Evolutionary conservation across 2,113 vertebrate genomes (phyloP).

Genomic region (Bos indicus): DNA sequence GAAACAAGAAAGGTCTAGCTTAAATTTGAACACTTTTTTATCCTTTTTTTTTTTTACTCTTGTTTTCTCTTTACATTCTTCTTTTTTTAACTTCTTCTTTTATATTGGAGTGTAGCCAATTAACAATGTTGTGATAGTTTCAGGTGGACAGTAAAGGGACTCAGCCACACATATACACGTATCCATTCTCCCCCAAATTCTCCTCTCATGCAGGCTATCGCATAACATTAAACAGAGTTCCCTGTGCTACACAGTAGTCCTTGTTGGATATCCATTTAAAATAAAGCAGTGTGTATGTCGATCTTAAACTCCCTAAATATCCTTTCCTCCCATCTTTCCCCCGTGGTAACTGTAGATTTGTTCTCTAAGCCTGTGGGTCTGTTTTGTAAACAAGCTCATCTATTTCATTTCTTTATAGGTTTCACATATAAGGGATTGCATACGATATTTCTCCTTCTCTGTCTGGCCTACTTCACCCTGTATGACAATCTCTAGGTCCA

Average conservation of each 20-base stretch:
- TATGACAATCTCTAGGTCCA: not conserved
- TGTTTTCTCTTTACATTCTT: not conserved
- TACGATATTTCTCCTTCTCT: not conserved
- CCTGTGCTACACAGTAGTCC: not conserved
- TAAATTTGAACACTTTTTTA: not conserved
- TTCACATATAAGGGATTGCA: not conserved
- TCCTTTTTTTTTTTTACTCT: too few species aligned
- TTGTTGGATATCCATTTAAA: not conserved
- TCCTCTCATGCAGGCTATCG: not conserved
- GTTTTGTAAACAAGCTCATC: not conserved
- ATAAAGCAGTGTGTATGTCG: not conserved
- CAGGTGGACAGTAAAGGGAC: not conserved
- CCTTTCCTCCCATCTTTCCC: not conserved
- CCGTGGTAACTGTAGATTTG: not conserved
- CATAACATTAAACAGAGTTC: not conserved
- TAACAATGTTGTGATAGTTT: not conserved
- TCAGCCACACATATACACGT: not conserved
- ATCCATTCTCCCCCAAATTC: not conserved
- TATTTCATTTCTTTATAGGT: not conserved
- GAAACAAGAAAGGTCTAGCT: not conserved
- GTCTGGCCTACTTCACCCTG: not conserved
- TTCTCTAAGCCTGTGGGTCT: not conserved
- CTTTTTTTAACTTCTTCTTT: not conserved
- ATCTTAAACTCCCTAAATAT: not conserved
- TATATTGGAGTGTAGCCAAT: not conserved